Evolutionary conservation across 2,113 vertebrate species (phyloP), one percentile per base, ranked within the genome.

Genomic region (Sphyrna mokarran): DNA sequence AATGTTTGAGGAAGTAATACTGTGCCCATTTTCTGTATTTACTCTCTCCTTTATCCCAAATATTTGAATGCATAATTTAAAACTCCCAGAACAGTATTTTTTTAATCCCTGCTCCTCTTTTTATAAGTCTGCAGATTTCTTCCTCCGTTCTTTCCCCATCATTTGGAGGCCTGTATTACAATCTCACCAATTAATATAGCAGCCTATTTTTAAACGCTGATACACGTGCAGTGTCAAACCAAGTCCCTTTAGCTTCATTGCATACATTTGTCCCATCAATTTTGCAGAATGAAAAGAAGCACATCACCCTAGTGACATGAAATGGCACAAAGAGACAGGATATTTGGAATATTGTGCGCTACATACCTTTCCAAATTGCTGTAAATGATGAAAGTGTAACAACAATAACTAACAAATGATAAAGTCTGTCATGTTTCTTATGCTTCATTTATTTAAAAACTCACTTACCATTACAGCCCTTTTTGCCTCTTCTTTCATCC

Each of bases 391-490:
- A 7, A 22, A 1, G 33, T 69, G 63, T n/a, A 68, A 63, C 22
- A 37, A 68, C 37, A 68, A 94, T 94, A 37, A 2, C 23, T 13
- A 66, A 29, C 13, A 11, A 61, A 20, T 14, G 68, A 94, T 69
- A 63, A 37, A 48, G 40, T 54, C 37, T 72, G 69, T 95, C 69
- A 72, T 95, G n/a, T 72, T 43, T 43, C 68, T 29, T 76, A 72
- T 95, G 43, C 69, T 95, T 40, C 61, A 68, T 37, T 93, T 93
- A 93, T 93, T 54, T 58, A 66, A 72, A 95, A 95, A 43, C 40
- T 61, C 54, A 63, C 87, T 33, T 83, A 5, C 37, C 37, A 90
- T 13, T 26, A 16, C 8, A 33, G 54, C 54, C 80, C 37, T 20
- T 83, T 90, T 61, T 33, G 69, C 94, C 13, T 26, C 10, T 33